Base-by-base conservation (phyloP, 2,888 invertebrate genomes). In the Silvanus unidentatus region DNA sequence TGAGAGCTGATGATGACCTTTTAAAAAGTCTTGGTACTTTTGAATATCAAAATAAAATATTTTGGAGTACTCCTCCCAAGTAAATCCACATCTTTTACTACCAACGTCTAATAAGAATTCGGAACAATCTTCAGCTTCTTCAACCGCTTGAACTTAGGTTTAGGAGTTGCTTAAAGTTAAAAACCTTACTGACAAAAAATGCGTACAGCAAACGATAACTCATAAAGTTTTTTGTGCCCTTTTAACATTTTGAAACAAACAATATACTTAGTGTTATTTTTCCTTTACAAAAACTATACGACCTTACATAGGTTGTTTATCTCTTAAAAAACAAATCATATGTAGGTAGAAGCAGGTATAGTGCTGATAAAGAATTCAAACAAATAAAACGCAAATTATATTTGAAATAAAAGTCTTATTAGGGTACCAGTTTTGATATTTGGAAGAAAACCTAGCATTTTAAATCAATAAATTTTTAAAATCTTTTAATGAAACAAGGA, bases 161-260 rank as follows among this genome's bases (percentile, higher is more conserved):
- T 73, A 71, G 45, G 86, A 75, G 53, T 86, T 86, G 0, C 9
- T 81, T 77, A 59, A 91, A 92, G 41, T 80, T 76, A 91, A 92
- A 95, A 56, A 93, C 86, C 65, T 87, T 80, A 15, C 84, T 78
- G 0, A 91, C 86, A 65, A 94, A 95, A n/a, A 66, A 88, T 94
- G 63, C 87, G 84, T 0, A 93, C 86, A 0, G 84, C 84, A 12
- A 82, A 77, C 0, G 88, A 82, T 0, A 90, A 86, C 62, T 81
- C 78, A 58, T 88, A 83, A 66, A 92, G 84, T 49, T 87, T 83
- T 43, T 79, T 80, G n/a, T 88, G 86, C 1, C 89, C 79, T 63
- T 86, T 88, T 70, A 92, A 78, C 83, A 92, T 90, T 53, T 90
- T 90, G 67, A 12, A n/a, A n/a, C n/a, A n/a, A n/a, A n/a, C n/a